Evolutionary conservation across 2,888 invertebrate species (phyloP).

Genomic region (Paralinhomoeus sp.): DNA sequence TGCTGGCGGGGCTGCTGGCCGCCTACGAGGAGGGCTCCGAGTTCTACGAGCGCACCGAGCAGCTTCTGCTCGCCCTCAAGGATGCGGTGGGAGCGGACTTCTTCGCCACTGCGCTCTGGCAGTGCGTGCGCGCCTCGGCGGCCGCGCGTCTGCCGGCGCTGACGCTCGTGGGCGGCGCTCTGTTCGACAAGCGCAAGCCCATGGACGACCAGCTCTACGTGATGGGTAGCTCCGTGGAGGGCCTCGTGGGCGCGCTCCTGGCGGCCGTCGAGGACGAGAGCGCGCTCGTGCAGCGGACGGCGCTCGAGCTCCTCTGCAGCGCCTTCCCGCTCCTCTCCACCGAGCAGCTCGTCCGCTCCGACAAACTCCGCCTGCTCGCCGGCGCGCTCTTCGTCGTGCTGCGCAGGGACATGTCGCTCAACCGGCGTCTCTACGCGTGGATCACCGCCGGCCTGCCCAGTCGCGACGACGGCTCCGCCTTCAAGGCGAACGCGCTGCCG

Average conservation of each 20-base stretch:
- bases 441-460: conserved; percentile 29
- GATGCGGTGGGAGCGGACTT: conserved; percentile 44
- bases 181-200: conserved; percentile 50
- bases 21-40: conserved; percentile 34
- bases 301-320: conserved; percentile 53
- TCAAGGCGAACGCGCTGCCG: too few species aligned
- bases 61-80: too few species aligned
- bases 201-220: conserved; percentile 59
- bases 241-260: conserved; percentile 39
- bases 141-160: conserved; percentile 57
- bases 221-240: conserved; percentile 57
- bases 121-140: conserved; percentile 55
- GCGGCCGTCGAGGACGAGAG: conserved; percentile 28
- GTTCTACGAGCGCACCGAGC: conserved; percentile 13
- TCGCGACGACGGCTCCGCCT: too few species aligned
- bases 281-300: conserved; percentile 59
- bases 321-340: conserved; percentile 64
- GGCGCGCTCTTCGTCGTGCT: conserved; percentile 47
- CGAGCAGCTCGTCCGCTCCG: conserved; percentile 35
- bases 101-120: conserved; percentile 71
- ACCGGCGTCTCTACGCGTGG: conserved; percentile 61
- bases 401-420: conserved; percentile 65
- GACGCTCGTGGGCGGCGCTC: conserved; percentile 45
- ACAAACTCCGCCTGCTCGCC: conserved; percentile 47
- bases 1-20: conserved; percentile 63